Base-by-base conservation (phyloP, 2,113 vertebrate species). In the Regulus satrapa region DNA sequence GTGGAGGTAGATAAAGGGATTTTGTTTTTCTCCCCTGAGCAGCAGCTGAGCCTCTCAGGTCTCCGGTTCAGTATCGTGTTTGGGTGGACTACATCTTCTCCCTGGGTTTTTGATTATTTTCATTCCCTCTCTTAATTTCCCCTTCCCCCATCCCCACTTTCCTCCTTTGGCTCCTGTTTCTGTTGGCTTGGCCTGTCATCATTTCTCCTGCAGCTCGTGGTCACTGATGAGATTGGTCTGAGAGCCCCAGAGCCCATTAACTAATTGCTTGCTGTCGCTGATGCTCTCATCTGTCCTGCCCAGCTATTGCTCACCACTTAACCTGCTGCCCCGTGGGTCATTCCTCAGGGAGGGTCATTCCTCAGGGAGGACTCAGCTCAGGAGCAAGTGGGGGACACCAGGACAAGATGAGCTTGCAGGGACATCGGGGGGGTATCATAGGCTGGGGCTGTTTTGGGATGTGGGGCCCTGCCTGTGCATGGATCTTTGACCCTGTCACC, bases 221-320 rank as follows among this genome's bases (percentile, higher is more conserved):
- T 92, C 86, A 75, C 64, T 84, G 87, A 86, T 90, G 96, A 91
- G 84, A 93, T 95, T 96, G 91, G 34, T 87, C 72, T 79, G 72
- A 89, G 89, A 40, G 87, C 89, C 78, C 76, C 20, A 11, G 51
- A 94, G 73, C 92, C 95, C 94, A 95, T 97, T 97, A 97, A 94
- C 95, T 97, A 94, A 97, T 96, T 92, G 91, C 90, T 67, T 69
- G 58, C 93, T 97, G 84, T 92, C 48, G 40, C 75, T 92, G 72
- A 8, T 2, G 31, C 93, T 92, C n/a, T 79, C 69, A 24, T 91
- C 66, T 12, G 5, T 88, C 69, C 85, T 93, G 64, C 81, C 79
- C 64, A 25, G 85, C 72, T 64, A 28, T 21, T 77, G 81, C 74
- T 88, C 80, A 41, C 36, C 88, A 89, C 67, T 94, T 95, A 92